Base-by-base conservation (phyloP, 2,113 vertebrate species). In the Thunnus maccoyii region DNA sequence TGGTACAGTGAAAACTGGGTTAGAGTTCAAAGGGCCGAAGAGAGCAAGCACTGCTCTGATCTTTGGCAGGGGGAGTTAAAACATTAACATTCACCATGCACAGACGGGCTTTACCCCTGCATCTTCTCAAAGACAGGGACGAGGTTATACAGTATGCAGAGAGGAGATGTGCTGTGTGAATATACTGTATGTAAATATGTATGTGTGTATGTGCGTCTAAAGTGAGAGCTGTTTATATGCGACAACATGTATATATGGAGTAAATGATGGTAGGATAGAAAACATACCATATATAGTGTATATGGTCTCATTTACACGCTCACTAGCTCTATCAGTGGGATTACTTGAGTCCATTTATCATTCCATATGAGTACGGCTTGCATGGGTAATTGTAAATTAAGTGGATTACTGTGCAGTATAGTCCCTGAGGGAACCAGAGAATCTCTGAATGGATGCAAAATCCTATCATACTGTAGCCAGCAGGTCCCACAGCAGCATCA, bases 361-460 rank as follows among this genome's bases (percentile, higher is more conserved):
- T 87, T 92, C 85, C 72, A 78, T 89, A 91, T 83, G 82, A 92
- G 91, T 89, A 76, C 64, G 83, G 88, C 80, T 84, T 84, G 89
- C 86, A 84, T 91, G 87, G 83, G 88, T 93, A 93, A 93, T 93
- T 93, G 91, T 93, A 91, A 92, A 93, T 93, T 91, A 93, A 93
- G 91, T 93, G 91, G 93, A 94, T 94, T 94, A 94, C 85, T 81
- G 84, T 83, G 84, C 91, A 78, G 77, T 80, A 80, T 46, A 84
- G 83, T 80, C 85, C 90, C 88, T 69, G 71, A 27, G 91, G 90
- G 92, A 90, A 87, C 88, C 82, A 80, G 70, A 65, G 84, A 83
- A 85, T 77, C 83, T 93, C 85, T 84, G 86, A 92, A 89, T 82
- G 87, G 87, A 92, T 89, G 84, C 85, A 78, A 84, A 92, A 92